Evolutionary conservation across 1,140 invertebrate genomes (phyloP), one percentile per base, ranked within the genome.

Genomic region (Drosophila sturtevanti): DNA sequence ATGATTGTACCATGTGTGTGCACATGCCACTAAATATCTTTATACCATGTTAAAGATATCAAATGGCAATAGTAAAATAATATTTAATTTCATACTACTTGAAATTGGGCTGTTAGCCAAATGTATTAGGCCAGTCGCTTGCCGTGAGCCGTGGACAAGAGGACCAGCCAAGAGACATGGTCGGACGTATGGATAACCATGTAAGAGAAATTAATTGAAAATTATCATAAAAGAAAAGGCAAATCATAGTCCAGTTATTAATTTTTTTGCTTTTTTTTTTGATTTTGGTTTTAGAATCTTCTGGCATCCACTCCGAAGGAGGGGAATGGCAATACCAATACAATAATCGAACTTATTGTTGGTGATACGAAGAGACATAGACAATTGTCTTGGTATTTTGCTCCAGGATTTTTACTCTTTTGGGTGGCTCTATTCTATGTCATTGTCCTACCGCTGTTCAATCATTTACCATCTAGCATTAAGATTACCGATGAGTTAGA

Each of bases 381-480:
- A 10, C 54, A 56, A 10, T 24, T 24, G n/a, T 60, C 67, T 3
- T 90, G 89, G 72, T 81, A 64, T 31, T 72, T 77, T 35, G 80
- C 85, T 0, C 79, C 73, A 24, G 64, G 67, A 1, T 90, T 79
- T 14, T 54, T 91, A 12, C 38, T 90, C 0, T 72, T 89, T 44
- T 91, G 90, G 90, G 63, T 67, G 52, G 65, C 58, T 0, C 65
- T 91, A 2, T 82, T 91, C 52, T 91, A 72, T 21, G 90, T 76
- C 0, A 41, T 90, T 0, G 87, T 91, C 0, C 12, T 77, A 11
- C 90, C 90, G 6, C 63, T 86, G 10, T 89, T 79, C 24, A 63
- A 76, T 24, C 64, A 72, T 2, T 48, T 91, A 4, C 90, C 90
- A 4, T 54, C 74, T 1, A 78, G 71, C n/a, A 6, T 75, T 4